Percentiles rank a stretch among this genome's conserved stretches.
phyloP scores from a whole-genome alignment of 2,888 invertebrate genomes.

The Ecliptopera silaceata region DNA sequence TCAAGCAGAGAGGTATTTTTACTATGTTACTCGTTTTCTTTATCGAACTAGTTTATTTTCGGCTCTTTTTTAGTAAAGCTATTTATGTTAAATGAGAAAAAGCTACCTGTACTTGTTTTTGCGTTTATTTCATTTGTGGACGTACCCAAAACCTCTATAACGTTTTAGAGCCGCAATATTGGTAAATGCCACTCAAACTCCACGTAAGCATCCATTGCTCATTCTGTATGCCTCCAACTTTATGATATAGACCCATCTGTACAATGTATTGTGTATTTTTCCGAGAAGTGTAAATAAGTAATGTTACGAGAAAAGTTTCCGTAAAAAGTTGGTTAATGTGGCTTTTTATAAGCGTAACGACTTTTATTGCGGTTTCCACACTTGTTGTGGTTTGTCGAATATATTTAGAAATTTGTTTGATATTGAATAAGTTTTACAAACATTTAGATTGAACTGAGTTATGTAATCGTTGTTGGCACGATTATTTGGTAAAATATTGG shows the following conservation, averaged over 20 bases:
- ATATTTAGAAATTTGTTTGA: conserved; percentile 1
- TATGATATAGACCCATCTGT: conserved; percentile 27
- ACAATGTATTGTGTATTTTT: conserved; percentile 30
- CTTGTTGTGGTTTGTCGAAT: conserved; percentile 7
- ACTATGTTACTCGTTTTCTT: not conserved
- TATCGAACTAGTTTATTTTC: too few species aligned
- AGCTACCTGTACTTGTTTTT: too few species aligned
- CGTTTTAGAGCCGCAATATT: not conserved
- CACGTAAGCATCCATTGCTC: conserved; percentile 9
- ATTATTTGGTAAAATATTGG: too few species aligned
- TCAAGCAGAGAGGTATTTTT: not conserved
- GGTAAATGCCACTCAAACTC: conserved; percentile 9
- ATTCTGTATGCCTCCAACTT: conserved; percentile 22
- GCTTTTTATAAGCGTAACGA: conserved; percentile 28
- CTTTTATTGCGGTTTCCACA: conserved; percentile 17
- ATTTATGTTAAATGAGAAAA: too few species aligned
- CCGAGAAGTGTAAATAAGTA: conserved; percentile 32
- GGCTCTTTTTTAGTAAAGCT: too few species aligned
- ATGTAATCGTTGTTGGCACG: too few species aligned
- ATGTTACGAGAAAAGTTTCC: conserved; percentile 29
- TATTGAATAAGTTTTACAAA: not conserved
- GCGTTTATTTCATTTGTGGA: too few species aligned
- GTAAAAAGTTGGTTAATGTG: conserved; percentile 24
- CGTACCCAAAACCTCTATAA: not conserved
- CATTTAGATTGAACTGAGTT: too few species aligned